These are phyloP conservation scores for mouse (Mus musculus) DNA, from an alignment of 2,113 vertebrate genomes.

Conservation along the genomic window DNA sequence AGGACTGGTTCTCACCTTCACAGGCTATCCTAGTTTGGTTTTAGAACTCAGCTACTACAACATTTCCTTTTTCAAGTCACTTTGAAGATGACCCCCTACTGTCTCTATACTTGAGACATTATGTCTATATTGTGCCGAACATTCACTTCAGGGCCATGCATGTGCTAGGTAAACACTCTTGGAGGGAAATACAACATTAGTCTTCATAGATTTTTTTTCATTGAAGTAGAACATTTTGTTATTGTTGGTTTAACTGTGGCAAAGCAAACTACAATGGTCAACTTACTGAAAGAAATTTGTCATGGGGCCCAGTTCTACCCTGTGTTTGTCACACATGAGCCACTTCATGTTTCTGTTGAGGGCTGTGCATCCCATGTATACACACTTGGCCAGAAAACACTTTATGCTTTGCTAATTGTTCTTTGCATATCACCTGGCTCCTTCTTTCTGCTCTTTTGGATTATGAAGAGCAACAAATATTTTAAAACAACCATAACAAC, in stretches of 20 bases:
- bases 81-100: background rate
- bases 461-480: background rate
- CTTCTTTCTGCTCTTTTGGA: background rate
- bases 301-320: conserved; percentile 80
- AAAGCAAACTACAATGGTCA: background rate
- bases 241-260: background rate
- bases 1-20: background rate
- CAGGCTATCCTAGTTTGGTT: background rate
- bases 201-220: background rate
- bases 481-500: background rate
- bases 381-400: background rate
- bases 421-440: background rate
- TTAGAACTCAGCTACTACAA: background rate
- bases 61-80: background rate
- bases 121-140: background rate
- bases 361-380: background rate
- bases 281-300: conserved; percentile 84
- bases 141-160: background rate
- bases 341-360: conserved; percentile 74
- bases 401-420: background rate
- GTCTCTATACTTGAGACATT: background rate
- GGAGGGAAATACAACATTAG: background rate
- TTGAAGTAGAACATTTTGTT: background rate
- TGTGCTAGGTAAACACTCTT: background rate
- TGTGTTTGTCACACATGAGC: conserved; percentile 84